Conservation (phyloP, 2,888 invertebrate species). For the Hypercompe scribonia region DNA sequence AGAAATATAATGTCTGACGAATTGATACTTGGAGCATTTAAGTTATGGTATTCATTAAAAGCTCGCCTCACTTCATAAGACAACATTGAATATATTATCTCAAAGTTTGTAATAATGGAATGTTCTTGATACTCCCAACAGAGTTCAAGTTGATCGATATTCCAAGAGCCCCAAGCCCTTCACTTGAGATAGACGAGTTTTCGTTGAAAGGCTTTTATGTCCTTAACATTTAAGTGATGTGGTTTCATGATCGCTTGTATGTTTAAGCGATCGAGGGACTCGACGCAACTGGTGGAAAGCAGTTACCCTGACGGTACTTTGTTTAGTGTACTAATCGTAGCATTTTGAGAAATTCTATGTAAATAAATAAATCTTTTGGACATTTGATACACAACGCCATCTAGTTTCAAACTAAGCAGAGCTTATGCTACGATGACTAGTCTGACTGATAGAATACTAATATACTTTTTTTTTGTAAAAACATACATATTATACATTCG, state of each 20-base stretch:
- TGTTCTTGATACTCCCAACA: constrained; percentile 2
- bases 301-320: background rate
- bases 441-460: too few relatives aligned
- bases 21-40: background rate
- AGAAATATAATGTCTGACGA: background rate
- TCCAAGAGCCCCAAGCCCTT: constrained; percentile 3
- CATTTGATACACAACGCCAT: too few relatives aligned
- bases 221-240: constrained; percentile 3
- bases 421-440: too few relatives aligned
- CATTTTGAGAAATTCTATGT: background rate
- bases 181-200: constrained; percentile 6
- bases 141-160: constrained; percentile 16
- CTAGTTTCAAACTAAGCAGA: too few relatives aligned
- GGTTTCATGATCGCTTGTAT: constrained; percentile 4
- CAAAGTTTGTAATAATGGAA: constrained; percentile 12
- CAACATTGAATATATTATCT: constrained; percentile 19
- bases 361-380: too few relatives aligned
- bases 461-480: too few relatives aligned
- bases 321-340: background rate
- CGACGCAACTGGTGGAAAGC: constrained; percentile 8
- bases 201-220: constrained; percentile 14
- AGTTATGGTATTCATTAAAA: constrained; percentile 4
- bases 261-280: constrained; percentile 27
- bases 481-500: too few relatives aligned
- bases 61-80: background rate